Conservation (phyloP, 2,113 vertebrate genomes). For the Scatophagus argus region DNA sequence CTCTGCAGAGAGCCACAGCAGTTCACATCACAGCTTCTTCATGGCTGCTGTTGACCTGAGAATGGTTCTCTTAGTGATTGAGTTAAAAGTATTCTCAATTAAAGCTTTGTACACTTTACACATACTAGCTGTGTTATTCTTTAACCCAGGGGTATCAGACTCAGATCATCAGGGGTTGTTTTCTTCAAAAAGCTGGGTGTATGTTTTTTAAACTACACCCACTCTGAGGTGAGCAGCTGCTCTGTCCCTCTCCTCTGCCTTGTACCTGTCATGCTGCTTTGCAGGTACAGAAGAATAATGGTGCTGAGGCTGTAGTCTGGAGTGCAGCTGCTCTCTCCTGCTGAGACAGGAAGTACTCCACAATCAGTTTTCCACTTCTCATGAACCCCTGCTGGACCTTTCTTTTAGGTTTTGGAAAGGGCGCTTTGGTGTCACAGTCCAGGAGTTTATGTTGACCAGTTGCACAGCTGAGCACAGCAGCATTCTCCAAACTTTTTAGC, state of each 20-base stretch:
- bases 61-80: background rate
- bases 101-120: background rate
- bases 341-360: slow-evolving; percentile 3
- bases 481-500: no score
- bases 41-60: slow-evolving; percentile 1
- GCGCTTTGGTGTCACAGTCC: no score
- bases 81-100: background rate
- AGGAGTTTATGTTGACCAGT: no score
- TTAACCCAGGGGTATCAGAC: background rate
- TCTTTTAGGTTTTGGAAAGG: background rate
- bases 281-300: background rate
- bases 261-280: background rate
- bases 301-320: background rate
- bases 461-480: no score
- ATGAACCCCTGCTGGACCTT: background rate
- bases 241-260: background rate
- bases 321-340: background rate
- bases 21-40: slow-evolving; percentile 12
- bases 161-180: background rate
- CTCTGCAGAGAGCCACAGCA: background rate
- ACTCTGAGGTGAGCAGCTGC: background rate
- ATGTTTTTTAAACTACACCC: background rate
- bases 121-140: background rate
- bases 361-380: background rate
- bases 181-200: background rate